Base-by-base conservation (phyloP, 2,113 vertebrate species). In the Myotis brandtii region DNA sequence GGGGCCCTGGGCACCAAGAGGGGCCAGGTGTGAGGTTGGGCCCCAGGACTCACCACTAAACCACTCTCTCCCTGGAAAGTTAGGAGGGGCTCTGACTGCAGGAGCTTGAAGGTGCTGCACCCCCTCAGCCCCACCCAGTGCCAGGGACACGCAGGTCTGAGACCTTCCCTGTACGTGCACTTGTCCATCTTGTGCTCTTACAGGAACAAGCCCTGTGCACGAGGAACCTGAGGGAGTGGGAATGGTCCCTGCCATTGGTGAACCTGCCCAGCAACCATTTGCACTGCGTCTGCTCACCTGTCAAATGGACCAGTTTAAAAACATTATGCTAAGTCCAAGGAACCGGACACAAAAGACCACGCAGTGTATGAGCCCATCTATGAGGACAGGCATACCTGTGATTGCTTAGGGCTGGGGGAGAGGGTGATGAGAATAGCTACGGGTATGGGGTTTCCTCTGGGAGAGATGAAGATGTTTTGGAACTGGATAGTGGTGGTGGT, bases 131-230 rank as follows among this genome's bases (percentile, higher is more conserved):
- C n/a, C 2, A 1, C 12, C 40, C 62, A 2, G 17, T 54, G 56
- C 37, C 5, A 0, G 8, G 32, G 43, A 34, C n/a, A 10, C 2
- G 3, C 2, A 0, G 8, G 34, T 70, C 56, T 64, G 75, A 37
- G 21, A 34, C 8, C 43, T 72, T 30, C 30, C 21, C 30, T 43
- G 79, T 46, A 13, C 2, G 1, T 5, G 9, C 25, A 43, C 1
- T 10, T 32, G 25, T 30, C 75, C 13, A 3, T 43, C 40, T 32
- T 8, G 2, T 34, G 40, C 77, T 62, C 43, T 13, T 40, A 3
- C 3, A 20, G 46, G 23, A 43, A 7, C 1, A 37, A 14, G 11
- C 73, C 10, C 32, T 0, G 0, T 0, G 4, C 37, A 0, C 0
- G 3, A 1, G 23, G 48, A n/a, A 25, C 18, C 12, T 10, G 11